These are phyloP conservation scores for Zosterops japonicus DNA, from an alignment of 2,113 vertebrate species.

Conservation along the genomic window DNA sequence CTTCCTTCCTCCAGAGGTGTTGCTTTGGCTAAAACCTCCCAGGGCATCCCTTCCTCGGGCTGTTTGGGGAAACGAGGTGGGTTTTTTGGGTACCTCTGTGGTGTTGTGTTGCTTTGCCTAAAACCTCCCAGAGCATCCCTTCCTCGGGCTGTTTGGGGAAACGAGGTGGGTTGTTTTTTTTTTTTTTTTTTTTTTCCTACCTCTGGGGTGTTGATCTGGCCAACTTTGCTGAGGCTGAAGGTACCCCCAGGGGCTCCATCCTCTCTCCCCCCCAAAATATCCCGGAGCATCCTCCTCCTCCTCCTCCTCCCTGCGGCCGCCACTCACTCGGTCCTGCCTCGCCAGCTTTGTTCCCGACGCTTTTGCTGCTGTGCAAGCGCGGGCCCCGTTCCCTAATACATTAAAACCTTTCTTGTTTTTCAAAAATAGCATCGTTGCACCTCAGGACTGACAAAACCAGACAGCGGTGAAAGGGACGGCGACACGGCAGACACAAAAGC, in stretches of 20 bases:
- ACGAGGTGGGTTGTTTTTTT: no score
- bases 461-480: slow-evolving; percentile 89
- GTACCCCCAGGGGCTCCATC: background rate
- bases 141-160: background rate
- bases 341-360: slow-evolving; percentile 34
- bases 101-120: background rate
- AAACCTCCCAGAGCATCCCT: background rate
- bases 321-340: background rate
- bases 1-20: slow-evolving; percentile 66
- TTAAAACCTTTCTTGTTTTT: slow-evolving; percentile 75
- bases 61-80: background rate
- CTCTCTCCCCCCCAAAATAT: background rate
- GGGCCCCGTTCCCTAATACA: slow-evolving; percentile 43
- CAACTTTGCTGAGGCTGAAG: background rate
- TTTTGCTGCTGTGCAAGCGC: slow-evolving; percentile 48
- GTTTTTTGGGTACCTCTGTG: background rate
- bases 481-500: slow-evolving; percentile 93
- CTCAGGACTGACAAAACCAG: slow-evolving; percentile 86
- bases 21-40: background rate
- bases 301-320: background rate
- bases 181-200: background rate
- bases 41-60: background rate
- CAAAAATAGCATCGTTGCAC: slow-evolving; percentile 73
- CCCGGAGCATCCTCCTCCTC: background rate
- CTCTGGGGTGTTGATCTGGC: background rate